Conservation (phyloP, 2,888 invertebrate genomes). For the Neoitamus cyanurus region DNA sequence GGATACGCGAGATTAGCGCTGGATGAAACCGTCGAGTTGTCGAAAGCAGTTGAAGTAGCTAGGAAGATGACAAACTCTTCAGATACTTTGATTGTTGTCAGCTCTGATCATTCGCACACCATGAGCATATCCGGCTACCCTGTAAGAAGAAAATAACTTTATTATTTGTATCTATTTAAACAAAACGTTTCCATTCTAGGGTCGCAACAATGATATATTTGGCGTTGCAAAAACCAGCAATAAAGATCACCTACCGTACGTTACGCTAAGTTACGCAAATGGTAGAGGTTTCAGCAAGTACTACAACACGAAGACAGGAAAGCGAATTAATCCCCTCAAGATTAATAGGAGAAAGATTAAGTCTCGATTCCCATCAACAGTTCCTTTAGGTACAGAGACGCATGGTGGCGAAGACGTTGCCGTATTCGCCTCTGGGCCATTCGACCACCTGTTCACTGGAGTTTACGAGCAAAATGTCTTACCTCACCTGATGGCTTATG, state of each 20-base stretch:
- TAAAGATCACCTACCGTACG: slow-evolving; percentile 71
- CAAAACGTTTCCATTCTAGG: slow-evolving; percentile 52
- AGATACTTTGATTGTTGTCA: slow-evolving; percentile 84
- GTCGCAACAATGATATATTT: slow-evolving; percentile 60
- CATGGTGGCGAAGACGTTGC: slow-evolving; percentile 86
- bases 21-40: slow-evolving; percentile 73
- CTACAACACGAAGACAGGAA: slow-evolving; percentile 56
- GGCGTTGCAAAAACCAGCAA: slow-evolving; percentile 59
- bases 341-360: slow-evolving; percentile 54
- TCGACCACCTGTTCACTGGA: slow-evolving; percentile 84
- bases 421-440: slow-evolving; percentile 80
- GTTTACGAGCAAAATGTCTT: slow-evolving; percentile 83
- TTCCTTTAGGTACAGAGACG: slow-evolving; percentile 73
- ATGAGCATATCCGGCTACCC: slow-evolving; percentile 81
- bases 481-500: slow-evolving; percentile 80
- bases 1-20: slow-evolving; percentile 61
- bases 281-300: slow-evolving; percentile 73
- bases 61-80: slow-evolving; percentile 70
- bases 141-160: slow-evolving; percentile 58
- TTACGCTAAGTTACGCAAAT: slow-evolving; percentile 79
- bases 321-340: slow-evolving; percentile 60
- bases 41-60: slow-evolving; percentile 77
- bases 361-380: slow-evolving; percentile 70
- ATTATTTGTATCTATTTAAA: not conserved
- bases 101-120: slow-evolving; percentile 84